Base-by-base conservation (phyloP, 2,888 invertebrate species). In the Galerucella calmariensis region DNA sequence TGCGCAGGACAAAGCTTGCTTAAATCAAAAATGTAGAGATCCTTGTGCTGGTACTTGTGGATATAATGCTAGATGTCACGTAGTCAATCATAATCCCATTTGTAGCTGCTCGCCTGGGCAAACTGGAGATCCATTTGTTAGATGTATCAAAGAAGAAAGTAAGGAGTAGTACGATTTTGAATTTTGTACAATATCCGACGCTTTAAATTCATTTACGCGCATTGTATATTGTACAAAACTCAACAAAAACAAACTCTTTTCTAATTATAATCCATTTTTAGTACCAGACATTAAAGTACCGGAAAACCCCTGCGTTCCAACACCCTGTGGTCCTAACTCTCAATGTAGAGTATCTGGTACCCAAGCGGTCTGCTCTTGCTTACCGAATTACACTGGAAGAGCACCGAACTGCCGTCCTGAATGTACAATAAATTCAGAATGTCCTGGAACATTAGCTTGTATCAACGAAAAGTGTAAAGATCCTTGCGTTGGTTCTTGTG, bases 1-100 rank as follows among this genome's bases (percentile, higher is more conserved):
- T 86, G 88, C 92, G 81, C 93, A 93, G 83, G 94, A 95, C 83
- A 92, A 90, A 85, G 93, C 95, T 67, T 97, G 97, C 84, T 90
- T 94, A 69, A 92, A 92, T 85, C 92, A 93, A 84, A 94, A 91
- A 87, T 96, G 96, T 85, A 90, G 90, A 77, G 94, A 96, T 86
- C 95, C 95, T 66, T 96, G 96, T 85, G 90, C 92, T 53, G 94
- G 94, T 76, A 92, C 94, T n/a, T 96, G 96, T 85, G 96, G 96
- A 41, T 88, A 90, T 75, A 93, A 94, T 87, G 94, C 96, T 2
- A 90, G 93, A 79, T 96, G 96, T 85, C 92, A 92, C 81, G 94
- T 95, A 16, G 92, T 95, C 67, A 95, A 94, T 86, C 96, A 96
- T 85, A 95, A 94, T 86, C 94, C 96, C 58, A 91, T 95, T 78